These are phyloP conservation scores for Xiphophorus maculatus DNA, from an alignment of 2,113 vertebrate species.

Conservation along the genomic window DNA sequence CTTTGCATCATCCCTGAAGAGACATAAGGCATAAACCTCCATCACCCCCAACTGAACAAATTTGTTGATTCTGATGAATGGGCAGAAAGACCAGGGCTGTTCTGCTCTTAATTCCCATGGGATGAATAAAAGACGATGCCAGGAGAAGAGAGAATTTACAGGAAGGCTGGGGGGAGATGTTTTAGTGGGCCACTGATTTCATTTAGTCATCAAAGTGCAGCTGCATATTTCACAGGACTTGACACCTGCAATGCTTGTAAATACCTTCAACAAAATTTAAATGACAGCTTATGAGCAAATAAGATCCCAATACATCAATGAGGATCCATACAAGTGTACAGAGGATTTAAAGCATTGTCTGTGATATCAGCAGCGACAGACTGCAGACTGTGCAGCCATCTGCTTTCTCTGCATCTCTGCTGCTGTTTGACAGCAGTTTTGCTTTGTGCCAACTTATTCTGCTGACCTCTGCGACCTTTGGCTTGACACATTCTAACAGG, in stretches of 20 bases:
- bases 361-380: conserved; percentile 19
- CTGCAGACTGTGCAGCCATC: conserved; percentile 64
- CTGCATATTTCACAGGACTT: not conserved
- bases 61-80: conserved; percentile 55
- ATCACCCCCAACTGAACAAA: conserved; percentile 35
- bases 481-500: conserved; percentile 26
- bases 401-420: conserved; percentile 43
- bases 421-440: conserved; percentile 46
- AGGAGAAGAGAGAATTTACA: not conserved
- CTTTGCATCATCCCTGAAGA: conserved; percentile 31
- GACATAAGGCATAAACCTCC: conserved; percentile 31
- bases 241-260: not conserved
- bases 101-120: conserved; percentile 6
- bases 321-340: conserved; percentile 8
- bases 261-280: not conserved
- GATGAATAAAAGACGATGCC: conserved; percentile 22
- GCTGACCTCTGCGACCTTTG: conserved; percentile 41
- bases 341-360: conserved; percentile 10
- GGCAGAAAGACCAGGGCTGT: conserved; percentile 16
- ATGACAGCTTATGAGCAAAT: not conserved
- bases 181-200: not conserved
- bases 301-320: not conserved
- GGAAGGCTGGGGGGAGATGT: not conserved
- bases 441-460: conserved; percentile 40
- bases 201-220: not conserved